phyloP scores from a whole-genome alignment of 2,797 vertebrate genomes.

The Ispidina lecontei region DNA sequence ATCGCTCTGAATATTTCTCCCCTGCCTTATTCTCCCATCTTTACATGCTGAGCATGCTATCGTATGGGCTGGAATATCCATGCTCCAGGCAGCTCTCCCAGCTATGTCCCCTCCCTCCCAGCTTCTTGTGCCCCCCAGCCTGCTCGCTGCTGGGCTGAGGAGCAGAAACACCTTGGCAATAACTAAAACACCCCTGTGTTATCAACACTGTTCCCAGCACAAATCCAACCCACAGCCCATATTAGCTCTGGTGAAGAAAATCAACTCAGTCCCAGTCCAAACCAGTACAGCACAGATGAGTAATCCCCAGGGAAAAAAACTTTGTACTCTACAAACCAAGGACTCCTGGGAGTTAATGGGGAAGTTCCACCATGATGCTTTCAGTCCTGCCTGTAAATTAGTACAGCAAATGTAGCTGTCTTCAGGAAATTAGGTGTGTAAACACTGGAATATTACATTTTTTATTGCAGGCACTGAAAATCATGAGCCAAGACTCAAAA shows the following conservation, averaged over 20 bases:
- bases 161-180: not conserved
- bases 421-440: constrained; percentile 20
- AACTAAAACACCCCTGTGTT: not conserved
- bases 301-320: not conserved
- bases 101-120: not conserved
- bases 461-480: not conserved
- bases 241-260: not conserved
- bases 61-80: not conserved
- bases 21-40: not conserved
- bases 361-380: not conserved
- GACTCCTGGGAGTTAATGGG: not conserved
- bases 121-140: not conserved
- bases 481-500: not conserved
- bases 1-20: not conserved
- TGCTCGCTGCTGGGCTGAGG: rapidly evolving
- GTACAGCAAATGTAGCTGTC: not conserved
- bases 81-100: not conserved
- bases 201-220: not conserved
- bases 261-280: not conserved
- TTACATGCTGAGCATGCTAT: rapidly evolving
- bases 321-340: not conserved
- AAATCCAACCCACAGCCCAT: not conserved
- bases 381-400: not conserved
- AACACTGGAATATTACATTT: not conserved
- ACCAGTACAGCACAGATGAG: not conserved